A percentile compares a stretch with the other conserved stretches of the same genome.
phyloP scores from a whole-genome alignment of 2,888 invertebrate genomes.

The Torymus tubicola region DNA sequence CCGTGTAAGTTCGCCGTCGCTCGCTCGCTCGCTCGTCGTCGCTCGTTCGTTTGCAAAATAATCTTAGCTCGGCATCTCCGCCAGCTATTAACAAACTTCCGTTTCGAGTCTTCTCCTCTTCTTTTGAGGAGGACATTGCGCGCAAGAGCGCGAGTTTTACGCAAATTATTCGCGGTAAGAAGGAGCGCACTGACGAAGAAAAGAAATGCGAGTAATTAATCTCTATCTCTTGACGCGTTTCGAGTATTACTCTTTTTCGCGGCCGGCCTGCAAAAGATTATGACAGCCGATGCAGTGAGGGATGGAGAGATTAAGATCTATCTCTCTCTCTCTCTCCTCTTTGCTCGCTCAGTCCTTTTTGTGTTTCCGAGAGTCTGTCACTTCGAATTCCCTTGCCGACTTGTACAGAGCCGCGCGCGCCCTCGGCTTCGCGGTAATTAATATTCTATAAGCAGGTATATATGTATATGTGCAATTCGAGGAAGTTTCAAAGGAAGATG shows the following conservation, averaged over 20 bases:
- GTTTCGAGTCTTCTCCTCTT: conserved; percentile 28
- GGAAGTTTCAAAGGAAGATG: neutral
- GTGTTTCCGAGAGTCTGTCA: conserved; percentile 27
- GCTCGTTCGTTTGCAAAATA: conserved; percentile 54
- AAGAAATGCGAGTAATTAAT: conserved; percentile 45
- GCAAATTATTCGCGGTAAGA: conserved; percentile 26
- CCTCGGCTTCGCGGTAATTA: conserved; percentile 34
- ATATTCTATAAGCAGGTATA: conserved; percentile 35
- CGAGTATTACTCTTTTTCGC: conserved; percentile 21
- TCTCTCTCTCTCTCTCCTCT: neutral
- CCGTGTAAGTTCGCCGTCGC: conserved; percentile 45
- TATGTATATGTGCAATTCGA: neutral
- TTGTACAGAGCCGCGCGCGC: neutral
- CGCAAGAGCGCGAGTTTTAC: conserved; percentile 48
- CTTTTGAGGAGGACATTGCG: conserved; percentile 16
- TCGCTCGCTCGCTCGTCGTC: conserved; percentile 7
- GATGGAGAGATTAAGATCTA: conserved; percentile 16
- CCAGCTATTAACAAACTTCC: conserved; percentile 51
- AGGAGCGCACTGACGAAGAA: neutral
- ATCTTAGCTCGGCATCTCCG: conserved; percentile 49
- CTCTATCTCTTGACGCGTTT: neutral
- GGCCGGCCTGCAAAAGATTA: neutral
- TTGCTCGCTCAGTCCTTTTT: conserved; percentile 14
- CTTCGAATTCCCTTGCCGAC: conserved; percentile 22
- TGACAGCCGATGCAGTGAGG: conserved; percentile 19